These are phyloP conservation scores for Scaptomyza flava DNA, from an alignment of 2,888 invertebrate species.

Conservation along the genomic window DNA sequence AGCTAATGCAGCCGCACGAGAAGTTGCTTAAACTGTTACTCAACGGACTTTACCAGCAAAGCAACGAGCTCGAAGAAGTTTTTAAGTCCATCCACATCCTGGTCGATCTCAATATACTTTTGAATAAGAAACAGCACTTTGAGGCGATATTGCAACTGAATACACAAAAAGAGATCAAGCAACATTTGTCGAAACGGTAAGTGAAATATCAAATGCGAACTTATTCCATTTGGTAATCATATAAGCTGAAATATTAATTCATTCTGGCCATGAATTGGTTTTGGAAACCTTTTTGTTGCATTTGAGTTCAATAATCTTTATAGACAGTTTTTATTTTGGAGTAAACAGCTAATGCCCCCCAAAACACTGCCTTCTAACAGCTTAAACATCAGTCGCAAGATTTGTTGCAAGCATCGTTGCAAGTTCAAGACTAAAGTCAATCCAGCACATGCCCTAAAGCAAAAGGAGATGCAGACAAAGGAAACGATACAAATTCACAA, in stretches of 20 bases:
- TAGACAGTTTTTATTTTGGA: neutral
- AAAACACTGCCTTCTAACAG: neutral
- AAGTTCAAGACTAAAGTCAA: slow-evolving; percentile 1
- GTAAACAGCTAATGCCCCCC: too few species aligned
- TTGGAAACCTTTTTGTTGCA: neutral
- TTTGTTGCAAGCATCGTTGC: slow-evolving; percentile 4
- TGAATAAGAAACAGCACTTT: slow-evolving; percentile 1
- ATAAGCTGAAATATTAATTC: too few species aligned
- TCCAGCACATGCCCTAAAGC: neutral
- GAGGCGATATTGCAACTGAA: neutral
- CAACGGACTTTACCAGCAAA: slow-evolving; percentile 20
- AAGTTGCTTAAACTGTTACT: slow-evolving; percentile 24
- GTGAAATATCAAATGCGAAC: too few species aligned
- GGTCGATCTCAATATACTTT: slow-evolving; percentile 31
- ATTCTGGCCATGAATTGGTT: too few species aligned
- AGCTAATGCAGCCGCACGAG: slow-evolving; percentile 13
- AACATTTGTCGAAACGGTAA: slow-evolving; percentile 18
- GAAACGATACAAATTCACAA: slow-evolving; percentile 1
- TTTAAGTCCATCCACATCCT: slow-evolving; percentile 42
- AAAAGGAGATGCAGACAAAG: slow-evolving; percentile 13
- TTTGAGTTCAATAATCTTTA: neutral
- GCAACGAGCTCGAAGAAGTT: slow-evolving; percentile 19
- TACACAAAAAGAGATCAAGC: slow-evolving; percentile 1
- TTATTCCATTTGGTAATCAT: too few species aligned
- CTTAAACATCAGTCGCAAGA: slow-evolving; percentile 13